phyloP scores from a whole-genome alignment of 2,888 invertebrate species.

The Drosophila leonis region DNA sequence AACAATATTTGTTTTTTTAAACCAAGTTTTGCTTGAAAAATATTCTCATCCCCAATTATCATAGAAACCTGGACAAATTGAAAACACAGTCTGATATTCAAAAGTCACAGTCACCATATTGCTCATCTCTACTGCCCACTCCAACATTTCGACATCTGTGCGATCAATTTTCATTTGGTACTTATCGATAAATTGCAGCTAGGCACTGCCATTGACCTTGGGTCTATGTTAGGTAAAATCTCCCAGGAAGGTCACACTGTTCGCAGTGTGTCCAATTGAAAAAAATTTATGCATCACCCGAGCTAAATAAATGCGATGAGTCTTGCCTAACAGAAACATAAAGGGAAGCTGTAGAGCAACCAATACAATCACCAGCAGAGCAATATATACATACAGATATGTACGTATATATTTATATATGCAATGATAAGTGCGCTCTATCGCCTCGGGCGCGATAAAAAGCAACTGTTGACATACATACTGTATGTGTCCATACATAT shows the following conservation, averaged over 20 bases:
- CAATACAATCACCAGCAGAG: conserved; percentile 10
- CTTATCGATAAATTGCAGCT: conserved; percentile 42
- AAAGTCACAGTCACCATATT: background rate
- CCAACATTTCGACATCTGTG: conserved; percentile 28
- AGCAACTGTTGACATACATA: conserved; percentile 61
- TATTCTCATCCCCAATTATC: no score
- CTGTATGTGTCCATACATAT: background rate
- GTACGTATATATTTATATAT: no score
- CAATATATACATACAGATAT: conserved; percentile 2
- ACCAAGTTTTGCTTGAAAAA: no score
- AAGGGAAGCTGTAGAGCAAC: conserved; percentile 37
- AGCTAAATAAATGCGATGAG: conserved; percentile 35
- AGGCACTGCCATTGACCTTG: conserved; percentile 36
- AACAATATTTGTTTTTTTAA: no score
- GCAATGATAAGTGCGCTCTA: conserved; percentile 50
- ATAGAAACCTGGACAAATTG: background rate
- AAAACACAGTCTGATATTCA: background rate
- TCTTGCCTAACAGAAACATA: conserved; percentile 29
- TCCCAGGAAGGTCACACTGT: conserved; percentile 39
- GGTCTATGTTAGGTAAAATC: conserved; percentile 12
- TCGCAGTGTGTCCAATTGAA: conserved; percentile 31
- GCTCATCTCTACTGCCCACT: conserved; percentile 11
- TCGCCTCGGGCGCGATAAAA: conserved; percentile 72
- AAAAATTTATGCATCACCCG: conserved; percentile 23
- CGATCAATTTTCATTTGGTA: conserved; percentile 32